Evolutionary conservation across 2,888 invertebrate genomes (phyloP).

Genomic region (Stenchaetothrips biformis): DNA sequence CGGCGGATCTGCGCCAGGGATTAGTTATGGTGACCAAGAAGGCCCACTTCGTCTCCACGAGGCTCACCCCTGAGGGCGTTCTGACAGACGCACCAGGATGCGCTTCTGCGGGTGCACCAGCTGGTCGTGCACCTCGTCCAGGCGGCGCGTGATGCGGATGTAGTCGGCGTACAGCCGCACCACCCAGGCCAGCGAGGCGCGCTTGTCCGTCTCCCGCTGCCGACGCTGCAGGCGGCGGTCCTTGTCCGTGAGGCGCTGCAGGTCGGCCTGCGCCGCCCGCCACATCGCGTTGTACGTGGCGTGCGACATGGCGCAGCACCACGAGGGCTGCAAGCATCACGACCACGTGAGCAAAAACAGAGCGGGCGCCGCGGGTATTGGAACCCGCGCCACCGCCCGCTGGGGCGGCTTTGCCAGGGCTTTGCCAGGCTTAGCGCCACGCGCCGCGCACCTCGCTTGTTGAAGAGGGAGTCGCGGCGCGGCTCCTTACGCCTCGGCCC

Average conservation of each 20-base stretch:
- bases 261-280: background rate
- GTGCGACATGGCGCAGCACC: conserved; percentile 1
- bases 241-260: background rate
- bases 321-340: background rate
- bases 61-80: too few relatives aligned
- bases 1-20: background rate
- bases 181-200: conserved; percentile 3
- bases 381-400: too few relatives aligned
- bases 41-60: too few relatives aligned
- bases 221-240: background rate
- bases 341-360: too few relatives aligned
- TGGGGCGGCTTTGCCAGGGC: too few relatives aligned
- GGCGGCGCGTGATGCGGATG: conserved; percentile 52
- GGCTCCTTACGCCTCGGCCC: background rate
- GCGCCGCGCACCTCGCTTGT: background rate
- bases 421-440: too few relatives aligned
- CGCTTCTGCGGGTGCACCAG: conserved; percentile 59
- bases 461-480: conserved; percentile 9
- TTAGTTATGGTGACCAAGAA: background rate
- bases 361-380: too few relatives aligned
- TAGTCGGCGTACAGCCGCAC: conserved; percentile 41
- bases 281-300: conserved; percentile 17
- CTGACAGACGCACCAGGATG: conserved; percentile 49
- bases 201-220: conserved; percentile 21
- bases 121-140: conserved; percentile 59